These are phyloP conservation scores for Nannoperca australis DNA, from an alignment of 2,797 vertebrate species.

Conservation along the genomic window DNA sequence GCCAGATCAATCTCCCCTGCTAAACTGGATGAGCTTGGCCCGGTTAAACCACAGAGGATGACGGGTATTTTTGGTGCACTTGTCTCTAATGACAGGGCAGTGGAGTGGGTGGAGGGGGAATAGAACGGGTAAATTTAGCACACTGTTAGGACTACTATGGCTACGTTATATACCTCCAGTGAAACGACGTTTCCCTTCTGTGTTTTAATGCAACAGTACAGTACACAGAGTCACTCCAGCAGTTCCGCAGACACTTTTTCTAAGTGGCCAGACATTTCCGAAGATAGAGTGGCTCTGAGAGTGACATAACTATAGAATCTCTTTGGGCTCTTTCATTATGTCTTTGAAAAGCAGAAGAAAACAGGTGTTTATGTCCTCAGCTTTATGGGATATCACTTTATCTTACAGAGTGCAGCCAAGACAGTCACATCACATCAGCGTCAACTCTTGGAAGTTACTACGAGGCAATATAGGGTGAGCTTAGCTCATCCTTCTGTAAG, in stretches of 20 bases:
- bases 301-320: slow-evolving; percentile 48
- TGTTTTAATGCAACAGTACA: slow-evolving; percentile 47
- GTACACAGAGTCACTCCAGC: slow-evolving; percentile 42
- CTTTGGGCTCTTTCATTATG: slow-evolving; percentile 62
- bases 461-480: slow-evolving; percentile 37
- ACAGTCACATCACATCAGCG: slow-evolving; percentile 56
- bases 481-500: slow-evolving; percentile 37
- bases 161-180: slow-evolving; percentile 63
- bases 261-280: slow-evolving; percentile 20
- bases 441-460: slow-evolving; percentile 44
- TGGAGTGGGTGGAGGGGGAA: slow-evolving; percentile 73
- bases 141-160: slow-evolving; percentile 66
- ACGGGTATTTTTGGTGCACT: slow-evolving; percentile 82
- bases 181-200: slow-evolving; percentile 50
- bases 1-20: slow-evolving; percentile 65
- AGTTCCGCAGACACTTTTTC: slow-evolving; percentile 47
- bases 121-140: slow-evolving; percentile 80
- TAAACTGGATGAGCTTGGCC: slow-evolving; percentile 73
- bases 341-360: slow-evolving; percentile 56
- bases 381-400: slow-evolving; percentile 56
- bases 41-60: slow-evolving; percentile 73
- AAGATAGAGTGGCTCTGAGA: slow-evolving; percentile 44
- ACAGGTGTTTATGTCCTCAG: slow-evolving; percentile 61
- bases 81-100: slow-evolving; percentile 83
- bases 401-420: slow-evolving; percentile 47